These are phyloP conservation scores for Sarotherodon lohbergeri DNA, from an alignment of 2,113 vertebrate species.

Conservation along the genomic window DNA sequence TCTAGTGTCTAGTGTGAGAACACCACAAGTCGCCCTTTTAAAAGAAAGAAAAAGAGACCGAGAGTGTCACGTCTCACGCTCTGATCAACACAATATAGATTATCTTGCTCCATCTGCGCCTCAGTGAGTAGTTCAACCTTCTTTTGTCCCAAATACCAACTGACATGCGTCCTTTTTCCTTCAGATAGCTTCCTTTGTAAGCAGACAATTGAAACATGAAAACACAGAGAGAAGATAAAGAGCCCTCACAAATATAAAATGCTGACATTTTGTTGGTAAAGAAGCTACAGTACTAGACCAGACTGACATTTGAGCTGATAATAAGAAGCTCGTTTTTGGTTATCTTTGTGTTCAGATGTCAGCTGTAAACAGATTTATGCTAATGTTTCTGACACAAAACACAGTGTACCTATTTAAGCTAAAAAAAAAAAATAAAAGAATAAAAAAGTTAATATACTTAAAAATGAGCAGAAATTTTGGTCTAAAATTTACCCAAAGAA, in stretches of 20 bases:
- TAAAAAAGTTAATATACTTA: neutral
- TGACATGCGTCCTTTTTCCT: neutral
- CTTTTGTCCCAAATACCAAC: slow-evolving; percentile 1
- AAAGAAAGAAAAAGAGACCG: neutral
- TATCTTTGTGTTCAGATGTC: neutral
- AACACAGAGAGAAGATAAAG: neutral
- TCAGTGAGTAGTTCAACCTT: neutral
- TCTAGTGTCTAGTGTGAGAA: neutral
- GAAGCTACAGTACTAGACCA: neutral
- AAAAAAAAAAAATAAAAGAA: neutral
- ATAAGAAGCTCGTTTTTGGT: neutral
- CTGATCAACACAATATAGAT: neutral
- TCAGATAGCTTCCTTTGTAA: neutral
- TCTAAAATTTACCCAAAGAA: neutral
- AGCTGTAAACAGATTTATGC: neutral
- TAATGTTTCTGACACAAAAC: neutral
- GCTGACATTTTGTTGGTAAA: neutral
- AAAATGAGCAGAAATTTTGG: no score
- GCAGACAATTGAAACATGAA: neutral
- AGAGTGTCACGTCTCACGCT: neutral
- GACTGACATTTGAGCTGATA: neutral
- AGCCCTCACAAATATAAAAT: neutral
- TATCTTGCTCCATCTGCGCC: neutral
- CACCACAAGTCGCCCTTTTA: neutral
- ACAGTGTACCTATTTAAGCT: neutral